Percentiles rank a stretch among this genome's conserved stretches.
These are phyloP conservation scores for Gnathonemus echidnorhynchus DNA, from an alignment of 2,113 vertebrate species.

Conservation along the genomic window DNA sequence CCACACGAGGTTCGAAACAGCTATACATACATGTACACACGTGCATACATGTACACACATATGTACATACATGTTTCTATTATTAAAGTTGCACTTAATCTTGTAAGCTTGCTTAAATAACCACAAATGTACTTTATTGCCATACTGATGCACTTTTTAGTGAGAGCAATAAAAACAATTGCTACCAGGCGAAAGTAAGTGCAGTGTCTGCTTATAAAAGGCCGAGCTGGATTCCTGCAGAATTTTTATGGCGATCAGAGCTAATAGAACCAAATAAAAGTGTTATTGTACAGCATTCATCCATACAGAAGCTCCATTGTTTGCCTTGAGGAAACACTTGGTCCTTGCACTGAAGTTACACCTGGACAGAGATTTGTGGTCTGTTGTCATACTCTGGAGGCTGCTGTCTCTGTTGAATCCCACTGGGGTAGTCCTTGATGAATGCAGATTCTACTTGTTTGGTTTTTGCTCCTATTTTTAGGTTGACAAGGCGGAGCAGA, in stretches of 20 bases:
- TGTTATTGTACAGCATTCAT: conserved; percentile 26
- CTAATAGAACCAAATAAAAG: background rate
- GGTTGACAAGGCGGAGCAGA: background rate
- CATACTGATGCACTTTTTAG: background rate
- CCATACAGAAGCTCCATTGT: conserved; percentile 26
- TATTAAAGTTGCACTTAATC: background rate
- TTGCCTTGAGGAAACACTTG: conserved; percentile 5
- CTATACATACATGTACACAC: background rate
- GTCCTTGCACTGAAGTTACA: background rate
- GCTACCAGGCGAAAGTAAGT: background rate
- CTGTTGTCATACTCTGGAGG: background rate
- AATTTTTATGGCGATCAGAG: conserved; percentile 26
- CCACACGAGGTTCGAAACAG: background rate
- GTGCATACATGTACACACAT: background rate
- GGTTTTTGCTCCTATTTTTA: background rate
- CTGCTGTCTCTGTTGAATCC: background rate
- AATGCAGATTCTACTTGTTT: background rate
- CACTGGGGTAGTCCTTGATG: background rate
- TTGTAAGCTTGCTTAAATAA: background rate
- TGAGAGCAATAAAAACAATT: background rate
- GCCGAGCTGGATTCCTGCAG: conserved; percentile 7
- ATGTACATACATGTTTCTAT: background rate
- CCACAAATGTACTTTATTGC: background rate
- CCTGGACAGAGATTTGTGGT: background rate
- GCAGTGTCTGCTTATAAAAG: background rate